These are phyloP conservation scores for Abscondita cerata DNA, from an alignment of 2,888 invertebrate genomes.

Conservation along the genomic window DNA sequence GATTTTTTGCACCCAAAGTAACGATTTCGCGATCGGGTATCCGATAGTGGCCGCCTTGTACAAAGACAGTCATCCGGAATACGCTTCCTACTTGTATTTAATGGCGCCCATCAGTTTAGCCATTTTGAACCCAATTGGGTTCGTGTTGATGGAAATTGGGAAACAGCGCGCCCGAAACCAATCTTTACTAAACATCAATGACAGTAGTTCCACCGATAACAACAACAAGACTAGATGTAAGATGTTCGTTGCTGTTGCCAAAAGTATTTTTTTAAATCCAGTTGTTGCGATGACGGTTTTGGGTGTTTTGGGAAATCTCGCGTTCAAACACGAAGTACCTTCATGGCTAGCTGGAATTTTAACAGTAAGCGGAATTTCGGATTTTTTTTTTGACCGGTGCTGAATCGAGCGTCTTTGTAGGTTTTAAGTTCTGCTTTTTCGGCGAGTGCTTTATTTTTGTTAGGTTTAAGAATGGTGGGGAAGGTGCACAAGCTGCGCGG, in stretches of 20 bases:
- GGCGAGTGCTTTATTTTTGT: constrained; percentile 86
- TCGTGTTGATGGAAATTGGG: constrained; percentile 84
- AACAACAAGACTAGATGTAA: constrained; percentile 49
- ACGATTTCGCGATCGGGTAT: constrained; percentile 96
- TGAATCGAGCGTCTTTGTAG: constrained; percentile 54
- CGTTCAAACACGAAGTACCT: constrained; percentile 81
- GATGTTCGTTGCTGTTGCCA: constrained; percentile 58
- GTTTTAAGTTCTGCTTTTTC: constrained; percentile 89
- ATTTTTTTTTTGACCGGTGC: constrained; percentile 34
- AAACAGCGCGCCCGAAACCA: constrained; percentile 59
- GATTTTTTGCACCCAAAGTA: constrained; percentile 95
- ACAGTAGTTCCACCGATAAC: neutral
- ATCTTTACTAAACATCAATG: constrained; percentile 26
- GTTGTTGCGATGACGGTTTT: constrained; percentile 92
- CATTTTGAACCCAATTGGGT: constrained; percentile 90
- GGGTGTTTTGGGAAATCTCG: constrained; percentile 84
- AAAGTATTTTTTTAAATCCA: constrained; percentile 85
- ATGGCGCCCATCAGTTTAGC: constrained; percentile 94
- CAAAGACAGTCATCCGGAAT: constrained; percentile 84
- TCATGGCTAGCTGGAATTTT: constrained; percentile 76
- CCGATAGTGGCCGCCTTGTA: constrained; percentile 93
- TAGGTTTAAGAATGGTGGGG: constrained; percentile 93
- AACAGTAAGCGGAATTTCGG: no score
- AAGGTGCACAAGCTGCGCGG: constrained; percentile 82
- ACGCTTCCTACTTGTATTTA: constrained; percentile 87